Conservation (phyloP, 92 coral and sea anemone genomes). For the Epizoanthus rinbou region DNA sequence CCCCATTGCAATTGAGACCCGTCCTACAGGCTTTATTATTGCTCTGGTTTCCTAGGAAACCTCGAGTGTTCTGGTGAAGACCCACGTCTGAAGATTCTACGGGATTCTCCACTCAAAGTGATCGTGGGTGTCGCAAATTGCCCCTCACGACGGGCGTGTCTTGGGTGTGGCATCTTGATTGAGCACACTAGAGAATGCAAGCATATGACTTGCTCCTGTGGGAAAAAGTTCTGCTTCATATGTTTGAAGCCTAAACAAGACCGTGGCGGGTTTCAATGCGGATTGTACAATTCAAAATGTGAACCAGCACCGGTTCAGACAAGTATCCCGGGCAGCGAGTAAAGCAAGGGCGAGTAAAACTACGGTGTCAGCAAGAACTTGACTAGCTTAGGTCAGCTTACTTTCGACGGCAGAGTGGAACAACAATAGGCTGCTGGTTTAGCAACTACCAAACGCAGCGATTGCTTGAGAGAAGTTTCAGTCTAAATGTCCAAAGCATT, state of each 20-base stretch:
- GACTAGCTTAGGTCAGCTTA: too few relatives aligned
- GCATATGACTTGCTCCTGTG: constrained; percentile 87
- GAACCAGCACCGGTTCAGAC: constrained; percentile 70
- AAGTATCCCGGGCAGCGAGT: constrained; percentile 66
- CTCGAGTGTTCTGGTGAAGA: constrained; percentile 80
- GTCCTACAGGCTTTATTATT: too few relatives aligned
- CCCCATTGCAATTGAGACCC: background rate
- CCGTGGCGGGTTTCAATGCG: constrained; percentile 56
- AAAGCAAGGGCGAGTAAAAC: background rate
- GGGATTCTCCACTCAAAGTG: constrained; percentile 63
- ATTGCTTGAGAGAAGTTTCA: too few relatives aligned
- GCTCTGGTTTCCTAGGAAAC: constrained; percentile 60
- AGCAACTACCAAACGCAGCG: too few relatives aligned
- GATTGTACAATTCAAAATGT: constrained; percentile 63
- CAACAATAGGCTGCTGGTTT: background rate
- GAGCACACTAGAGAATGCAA: constrained; percentile 80
- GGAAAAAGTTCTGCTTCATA: constrained; percentile 80
- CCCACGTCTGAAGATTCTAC: constrained; percentile 75
- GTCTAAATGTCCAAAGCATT: too few relatives aligned
- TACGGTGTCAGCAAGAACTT: background rate
- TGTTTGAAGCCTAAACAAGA: constrained; percentile 63
- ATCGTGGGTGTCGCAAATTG: constrained; percentile 77
- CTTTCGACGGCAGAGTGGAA: too few relatives aligned
- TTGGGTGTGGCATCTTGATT: constrained; percentile 76
- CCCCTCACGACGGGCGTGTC: constrained; percentile 86